These are phyloP conservation scores for Gymnoscopelus microlampas DNA, from an alignment of 2,797 vertebrate species.

Conservation along the genomic window DNA sequence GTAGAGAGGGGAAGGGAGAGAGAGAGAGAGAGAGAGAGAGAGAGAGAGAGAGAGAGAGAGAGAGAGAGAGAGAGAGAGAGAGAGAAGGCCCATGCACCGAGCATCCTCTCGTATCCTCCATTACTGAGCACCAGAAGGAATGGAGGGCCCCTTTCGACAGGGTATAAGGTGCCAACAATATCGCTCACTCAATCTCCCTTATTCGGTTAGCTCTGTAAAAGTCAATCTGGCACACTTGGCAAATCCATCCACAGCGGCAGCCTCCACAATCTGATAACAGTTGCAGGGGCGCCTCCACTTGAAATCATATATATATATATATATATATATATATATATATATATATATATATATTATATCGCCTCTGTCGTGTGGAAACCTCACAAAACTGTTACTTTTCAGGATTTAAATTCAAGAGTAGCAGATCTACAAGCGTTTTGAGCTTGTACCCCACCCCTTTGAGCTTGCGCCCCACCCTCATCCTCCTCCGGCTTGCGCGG, in stretches of 20 bases:
- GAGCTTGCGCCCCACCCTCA: conserved; percentile 1
- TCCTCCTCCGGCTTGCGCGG: conserved; percentile 58
- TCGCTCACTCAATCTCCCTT: conserved; percentile 77
- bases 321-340: no score
- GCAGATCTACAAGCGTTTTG: no score
- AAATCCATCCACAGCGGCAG: conserved; percentile 78
- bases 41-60: conserved; percentile 65
- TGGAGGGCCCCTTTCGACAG: conserved; percentile 63
- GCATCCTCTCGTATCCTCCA: conserved; percentile 72
- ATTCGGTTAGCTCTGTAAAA: conserved; percentile 81
- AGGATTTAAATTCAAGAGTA: no score
- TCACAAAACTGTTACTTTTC: no score
- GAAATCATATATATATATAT: conserved; percentile 60
- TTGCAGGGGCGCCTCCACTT: conserved; percentile 75
- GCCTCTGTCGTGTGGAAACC: no score
- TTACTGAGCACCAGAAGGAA: conserved; percentile 73
- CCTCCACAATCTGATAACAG: conserved; percentile 79
- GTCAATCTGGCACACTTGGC: conserved; percentile 80
- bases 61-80: conserved; percentile 65
- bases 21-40: conserved; percentile 62
- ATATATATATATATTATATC: no score
- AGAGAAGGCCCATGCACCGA: conserved; percentile 67
- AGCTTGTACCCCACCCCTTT: conserved; percentile 15
- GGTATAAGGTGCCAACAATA: conserved; percentile 72
- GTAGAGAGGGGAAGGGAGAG: conserved; percentile 20